Conservation (phyloP, 2,113 vertebrate genomes). For the Corythornis cristatus region DNA sequence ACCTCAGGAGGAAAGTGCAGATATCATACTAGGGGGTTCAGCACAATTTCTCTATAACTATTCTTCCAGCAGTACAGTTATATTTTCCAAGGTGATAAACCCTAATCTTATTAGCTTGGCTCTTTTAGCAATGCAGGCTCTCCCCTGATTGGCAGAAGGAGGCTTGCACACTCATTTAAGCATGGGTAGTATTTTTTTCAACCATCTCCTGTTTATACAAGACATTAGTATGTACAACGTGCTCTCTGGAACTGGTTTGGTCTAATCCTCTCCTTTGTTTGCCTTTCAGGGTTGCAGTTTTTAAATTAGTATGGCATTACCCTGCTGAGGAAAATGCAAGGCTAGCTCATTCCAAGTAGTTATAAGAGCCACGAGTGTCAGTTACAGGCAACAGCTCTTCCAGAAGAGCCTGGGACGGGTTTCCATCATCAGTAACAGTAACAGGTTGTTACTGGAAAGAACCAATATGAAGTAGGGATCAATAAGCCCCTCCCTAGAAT, state of each 20-base stretch:
- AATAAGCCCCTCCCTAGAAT: background rate
- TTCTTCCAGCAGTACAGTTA: background rate
- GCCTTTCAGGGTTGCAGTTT: background rate
- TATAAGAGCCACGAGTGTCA: background rate
- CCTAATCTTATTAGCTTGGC: background rate
- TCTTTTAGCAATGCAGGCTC: background rate
- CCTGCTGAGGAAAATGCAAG: background rate
- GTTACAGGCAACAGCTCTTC: background rate
- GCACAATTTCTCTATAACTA: background rate
- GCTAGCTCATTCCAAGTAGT: background rate
- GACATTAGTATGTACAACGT: background rate
- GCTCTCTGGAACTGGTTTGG: background rate
- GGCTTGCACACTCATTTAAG: background rate
- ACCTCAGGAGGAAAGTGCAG: background rate
- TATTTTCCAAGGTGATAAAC: background rate
- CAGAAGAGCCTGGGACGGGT: background rate
- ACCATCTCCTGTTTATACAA: background rate
- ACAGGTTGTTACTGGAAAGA: background rate
- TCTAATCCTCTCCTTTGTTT: slow-evolving; percentile 32
- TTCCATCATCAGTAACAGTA: background rate
- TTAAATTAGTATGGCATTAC: background rate
- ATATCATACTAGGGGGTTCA: fast-evolving
- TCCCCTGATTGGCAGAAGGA: background rate
- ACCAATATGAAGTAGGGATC: background rate
- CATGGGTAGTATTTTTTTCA: background rate